These are phyloP conservation scores for Uloborus plumipes DNA, from an alignment of 2,888 invertebrate species.

Conservation along the genomic window DNA sequence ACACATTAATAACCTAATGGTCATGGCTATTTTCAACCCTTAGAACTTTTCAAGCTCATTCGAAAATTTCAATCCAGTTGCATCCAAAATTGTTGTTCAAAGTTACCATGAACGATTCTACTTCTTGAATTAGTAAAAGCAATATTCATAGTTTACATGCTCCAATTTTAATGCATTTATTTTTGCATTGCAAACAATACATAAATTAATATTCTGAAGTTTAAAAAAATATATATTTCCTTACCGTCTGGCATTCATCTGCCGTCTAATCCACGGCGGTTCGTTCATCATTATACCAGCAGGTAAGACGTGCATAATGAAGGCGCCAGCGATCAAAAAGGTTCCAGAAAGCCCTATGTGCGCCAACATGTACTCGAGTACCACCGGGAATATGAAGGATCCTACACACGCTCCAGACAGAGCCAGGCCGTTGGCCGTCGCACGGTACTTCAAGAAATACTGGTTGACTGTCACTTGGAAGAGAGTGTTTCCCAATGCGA, in stretches of 20 bases:
- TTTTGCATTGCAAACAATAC: no score
- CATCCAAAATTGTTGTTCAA: no score
- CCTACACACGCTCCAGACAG: constrained; percentile 43
- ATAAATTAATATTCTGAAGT: no score
- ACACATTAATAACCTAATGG: no score
- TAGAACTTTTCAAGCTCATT: no score
- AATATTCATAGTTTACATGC: no score
- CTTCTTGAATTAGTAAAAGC: no score
- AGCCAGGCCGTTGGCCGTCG: constrained; percentile 25
- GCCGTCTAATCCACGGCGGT: constrained; percentile 21
- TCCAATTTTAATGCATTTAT: no score
- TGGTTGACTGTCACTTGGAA: constrained; percentile 22
- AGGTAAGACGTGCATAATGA: constrained; percentile 32
- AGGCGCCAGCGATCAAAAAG: constrained; percentile 25
- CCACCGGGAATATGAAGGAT: constrained; percentile 31
- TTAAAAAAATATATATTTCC: background rate
- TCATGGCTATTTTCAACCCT: no score
- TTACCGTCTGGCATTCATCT: background rate
- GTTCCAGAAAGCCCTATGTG: constrained; percentile 14
- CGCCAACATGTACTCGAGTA: constrained; percentile 9
- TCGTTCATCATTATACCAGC: constrained; percentile 20
- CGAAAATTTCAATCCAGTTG: no score
- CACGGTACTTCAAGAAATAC: constrained; percentile 31
- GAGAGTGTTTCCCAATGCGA: constrained; percentile 37
- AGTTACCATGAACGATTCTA: no score